phyloP scores from a whole-genome alignment of 2,888 invertebrate species.

The Hyposoter dolosus region DNA sequence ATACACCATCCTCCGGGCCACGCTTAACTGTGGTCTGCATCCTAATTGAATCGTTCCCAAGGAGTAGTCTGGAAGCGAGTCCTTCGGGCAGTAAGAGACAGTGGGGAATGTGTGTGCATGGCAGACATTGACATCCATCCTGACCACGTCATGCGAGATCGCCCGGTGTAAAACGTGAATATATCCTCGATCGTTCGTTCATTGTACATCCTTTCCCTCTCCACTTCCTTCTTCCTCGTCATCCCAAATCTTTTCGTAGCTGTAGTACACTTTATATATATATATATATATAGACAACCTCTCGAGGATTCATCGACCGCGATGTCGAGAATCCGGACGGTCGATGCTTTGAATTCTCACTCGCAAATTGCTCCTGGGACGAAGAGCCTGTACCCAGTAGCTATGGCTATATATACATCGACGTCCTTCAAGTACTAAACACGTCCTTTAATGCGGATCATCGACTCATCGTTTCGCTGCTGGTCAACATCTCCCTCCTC shows the following conservation, averaged over 20 bases:
- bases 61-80: conserved; percentile 54
- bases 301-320: conserved; percentile 46
- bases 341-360: conserved; percentile 40
- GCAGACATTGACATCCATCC: conserved; percentile 77
- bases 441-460: conserved; percentile 49
- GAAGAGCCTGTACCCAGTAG: conserved; percentile 51
- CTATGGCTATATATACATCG: conserved; percentile 1
- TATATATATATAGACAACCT: not conserved
- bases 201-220: conserved; percentile 17
- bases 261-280: conserved; percentile 7
- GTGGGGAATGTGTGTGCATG: conserved; percentile 77
- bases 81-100: conserved; percentile 73
- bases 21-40: conserved; percentile 57
- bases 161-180: conserved; percentile 45
- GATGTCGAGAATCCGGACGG: conserved; percentile 15
- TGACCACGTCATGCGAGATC: conserved; percentile 43
- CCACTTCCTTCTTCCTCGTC: conserved; percentile 64
- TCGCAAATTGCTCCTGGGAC: conserved; percentile 46
- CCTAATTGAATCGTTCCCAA: conserved; percentile 82
- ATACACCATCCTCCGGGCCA: not conserved
- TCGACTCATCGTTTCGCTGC: conserved; percentile 57
- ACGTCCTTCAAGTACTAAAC: conserved; percentile 14
- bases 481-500: conserved; percentile 21
- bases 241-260: conserved; percentile 62
- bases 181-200: conserved; percentile 56